Conservation (phyloP, 2,797 vertebrate genomes). For the Labroides dimidiatus region DNA sequence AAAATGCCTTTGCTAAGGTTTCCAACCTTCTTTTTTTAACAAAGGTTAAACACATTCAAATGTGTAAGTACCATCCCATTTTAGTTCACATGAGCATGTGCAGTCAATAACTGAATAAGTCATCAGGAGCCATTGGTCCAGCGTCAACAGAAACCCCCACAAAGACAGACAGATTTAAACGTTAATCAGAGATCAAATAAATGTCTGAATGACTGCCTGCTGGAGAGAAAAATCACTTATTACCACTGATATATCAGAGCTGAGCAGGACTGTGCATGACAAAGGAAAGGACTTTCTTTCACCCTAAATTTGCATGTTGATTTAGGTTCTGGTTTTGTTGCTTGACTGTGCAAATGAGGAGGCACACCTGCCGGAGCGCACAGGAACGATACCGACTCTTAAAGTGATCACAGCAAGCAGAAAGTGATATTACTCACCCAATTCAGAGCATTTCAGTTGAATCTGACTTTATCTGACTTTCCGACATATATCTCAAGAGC, state of each 20-base stretch:
- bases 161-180: slow-evolving; percentile 43
- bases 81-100: slow-evolving; percentile 47
- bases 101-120: slow-evolving; percentile 29
- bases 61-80: slow-evolving; percentile 32
- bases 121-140: slow-evolving; percentile 24
- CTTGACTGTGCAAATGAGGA: slow-evolving; percentile 62
- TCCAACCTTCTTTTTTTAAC: not conserved
- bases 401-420: not conserved
- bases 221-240: not conserved
- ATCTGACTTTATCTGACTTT: no score
- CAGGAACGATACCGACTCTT: slow-evolving; percentile 1
- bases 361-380: slow-evolving; percentile 12
- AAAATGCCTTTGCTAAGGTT: not conserved
- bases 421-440: not conserved
- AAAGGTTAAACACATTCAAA: slow-evolving; percentile 11
- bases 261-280: slow-evolving; percentile 3
- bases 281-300: not conserved
- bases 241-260: not conserved
- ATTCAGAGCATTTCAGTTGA: no score
- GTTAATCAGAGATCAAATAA: slow-evolving; percentile 25
- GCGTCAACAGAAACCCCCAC: slow-evolving; percentile 51
- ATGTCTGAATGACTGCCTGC: not conserved
- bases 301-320: slow-evolving; percentile 62
- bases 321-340: slow-evolving; percentile 30
- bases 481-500: no score